These are phyloP conservation scores for Bombus vancouverensis DNA, from an alignment of 1,140 invertebrate genomes.

Conservation along the genomic window DNA sequence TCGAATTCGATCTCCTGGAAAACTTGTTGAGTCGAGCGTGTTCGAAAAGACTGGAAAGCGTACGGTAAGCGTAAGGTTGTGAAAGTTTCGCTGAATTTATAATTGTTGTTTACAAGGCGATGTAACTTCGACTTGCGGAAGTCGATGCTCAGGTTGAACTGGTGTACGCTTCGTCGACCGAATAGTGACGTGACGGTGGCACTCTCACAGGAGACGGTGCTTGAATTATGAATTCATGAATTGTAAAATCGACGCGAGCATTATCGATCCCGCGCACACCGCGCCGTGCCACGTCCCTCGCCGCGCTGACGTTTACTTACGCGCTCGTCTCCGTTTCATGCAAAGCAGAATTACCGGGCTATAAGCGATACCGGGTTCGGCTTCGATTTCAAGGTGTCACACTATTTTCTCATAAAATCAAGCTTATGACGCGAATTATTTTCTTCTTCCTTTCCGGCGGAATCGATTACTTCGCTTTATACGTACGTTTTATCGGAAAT, in stretches of 20 bases:
- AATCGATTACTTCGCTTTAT: neutral
- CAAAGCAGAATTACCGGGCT: conserved; percentile 49
- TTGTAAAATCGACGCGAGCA: conserved; percentile 75
- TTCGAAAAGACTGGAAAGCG: too few relatives aligned
- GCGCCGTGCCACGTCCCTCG: neutral
- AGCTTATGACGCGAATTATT: conserved; percentile 20
- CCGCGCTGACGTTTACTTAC: conserved; percentile 45
- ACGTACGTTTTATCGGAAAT: neutral
- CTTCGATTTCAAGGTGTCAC: conserved; percentile 35
- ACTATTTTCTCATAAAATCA: conserved; percentile 33
- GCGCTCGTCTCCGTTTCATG: conserved; percentile 55
- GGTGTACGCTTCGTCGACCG: conserved; percentile 14
- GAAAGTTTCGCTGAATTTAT: conserved; percentile 14
- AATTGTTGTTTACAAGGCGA: conserved; percentile 26
- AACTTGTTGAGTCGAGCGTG: conserved; percentile 28
- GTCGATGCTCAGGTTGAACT: neutral
- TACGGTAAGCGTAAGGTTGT: neutral
- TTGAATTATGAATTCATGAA: conserved; percentile 80
- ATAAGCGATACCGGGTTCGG: conserved; percentile 54
- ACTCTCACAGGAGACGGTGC: conserved; percentile 51
- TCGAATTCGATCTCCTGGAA: neutral
- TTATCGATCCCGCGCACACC: conserved; percentile 59
- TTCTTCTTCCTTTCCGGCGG: neutral
- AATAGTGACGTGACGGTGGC: conserved; percentile 25
- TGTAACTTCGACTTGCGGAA: neutral